Base-by-base conservation (phyloP, 2,113 vertebrate genomes). In the Protobothrops flavoviridis region DNA sequence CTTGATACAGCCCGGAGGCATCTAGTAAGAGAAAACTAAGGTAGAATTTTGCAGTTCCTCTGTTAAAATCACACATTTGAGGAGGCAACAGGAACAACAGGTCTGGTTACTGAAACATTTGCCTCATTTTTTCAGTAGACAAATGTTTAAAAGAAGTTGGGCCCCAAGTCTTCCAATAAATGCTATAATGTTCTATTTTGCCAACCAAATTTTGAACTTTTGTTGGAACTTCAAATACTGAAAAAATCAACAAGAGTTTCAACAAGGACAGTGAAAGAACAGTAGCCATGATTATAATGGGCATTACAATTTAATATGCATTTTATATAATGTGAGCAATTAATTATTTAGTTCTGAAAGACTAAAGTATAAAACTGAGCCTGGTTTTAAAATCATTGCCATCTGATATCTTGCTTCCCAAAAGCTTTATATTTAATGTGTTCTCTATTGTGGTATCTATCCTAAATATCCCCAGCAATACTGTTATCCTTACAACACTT, bases 131-230 rank as follows among this genome's bases (percentile, higher is more conserved):
- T 94, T 55, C 43, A 55, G 45, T 69, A 86, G 91, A 15, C 55
- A 26, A 10, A 91, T 85, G 1, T 87, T 95, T 91, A 93, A 90
- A 88, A 1, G 0, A 57, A 13, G 12, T n/a, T 3, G 64, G 50
- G 55, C 94, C 12, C 61, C 53, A 87, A 45, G 93, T 87, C 39
- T 94, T 95, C 85, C 15, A 93, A 39, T 92, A 96, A 94, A 93
- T 59, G 15, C 10, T 85, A 94, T 74, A 93, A 93, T 7, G 0
- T 29, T 95, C 10, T 86, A n/a, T 48, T 52, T 89, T 17, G 56
- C 93, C 0, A 0, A 50, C 48, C 3, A 59, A 88, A 89, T 81
- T 90, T 94, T 69, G 45, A 87, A 61, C 53, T 91, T 87, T 43
- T 20, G 50, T 94, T 74, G 8, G 91, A 95, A 91, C 87, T 93